Evolutionary conservation across 2,113 vertebrate species (phyloP), one percentile per base, ranked within the genome.

Genomic region (Trogon surrucura): DNA sequence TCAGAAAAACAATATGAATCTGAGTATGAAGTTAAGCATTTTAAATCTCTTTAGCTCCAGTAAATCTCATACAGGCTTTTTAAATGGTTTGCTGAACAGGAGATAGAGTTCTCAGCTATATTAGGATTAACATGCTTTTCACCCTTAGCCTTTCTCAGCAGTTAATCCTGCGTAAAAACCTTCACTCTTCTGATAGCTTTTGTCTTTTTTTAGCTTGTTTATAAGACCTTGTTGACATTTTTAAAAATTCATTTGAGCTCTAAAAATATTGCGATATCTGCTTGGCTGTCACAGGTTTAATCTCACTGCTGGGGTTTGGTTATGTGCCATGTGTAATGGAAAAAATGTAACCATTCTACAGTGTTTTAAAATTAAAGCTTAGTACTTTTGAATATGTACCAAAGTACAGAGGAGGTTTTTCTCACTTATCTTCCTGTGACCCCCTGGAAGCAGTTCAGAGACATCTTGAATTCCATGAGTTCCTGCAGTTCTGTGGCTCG

Each of bases 121-220:
- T 60, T 77, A 53, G 48, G 38, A 53, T 83, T 80, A 88, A 85
- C 82, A 54, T 47, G 27, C 36, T 71, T 87, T 95, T 80, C 53
- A 34, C 48, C 85, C 56, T 61, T 56, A 79, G 75, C 78, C 22
- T 92, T 89, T 82, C 26, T 66, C 67, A 83, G 66, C 3, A 4
- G 25, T 70, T 93, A 70, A 93, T 91, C 47, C 70, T 85, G n/a
- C 53, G 73, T 54, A 88, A 94, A 91, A 95, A 61, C 53, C 26
- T 89, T 89, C 36, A 32, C 13, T n/a, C 44, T 71, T 69, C n/a
- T 67, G 53, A 45, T 69, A 80, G 78, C 29, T 5, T 1, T 23
- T 20, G 21, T 61, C 36, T 84, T 75, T 34, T 27, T 15, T 71
- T 47, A 58, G 6, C 32, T 82, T 89, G 30, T 81, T 92, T 75